phyloP scores from a whole-genome alignment of 2,888 invertebrate genomes.

The Ptycholaimellus sp. region DNA sequence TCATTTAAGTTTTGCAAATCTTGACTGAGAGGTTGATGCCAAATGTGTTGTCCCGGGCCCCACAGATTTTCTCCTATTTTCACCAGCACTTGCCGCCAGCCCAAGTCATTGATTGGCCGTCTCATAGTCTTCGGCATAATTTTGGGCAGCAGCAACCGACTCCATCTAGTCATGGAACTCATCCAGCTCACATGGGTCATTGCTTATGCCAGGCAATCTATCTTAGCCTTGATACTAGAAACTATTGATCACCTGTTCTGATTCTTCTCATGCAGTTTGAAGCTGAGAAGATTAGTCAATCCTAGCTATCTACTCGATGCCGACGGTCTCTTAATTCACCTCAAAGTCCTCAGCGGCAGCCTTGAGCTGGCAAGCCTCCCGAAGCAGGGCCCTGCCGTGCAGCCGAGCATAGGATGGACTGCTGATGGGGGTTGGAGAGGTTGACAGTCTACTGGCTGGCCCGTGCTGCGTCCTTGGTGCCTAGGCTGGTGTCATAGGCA shows the following conservation, averaged over 20 bases:
- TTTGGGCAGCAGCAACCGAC: background rate
- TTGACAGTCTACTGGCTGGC: constrained; percentile 15
- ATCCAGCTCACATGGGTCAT: constrained; percentile 11
- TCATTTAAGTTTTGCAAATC: background rate
- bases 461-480: constrained; percentile 12
- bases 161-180: constrained; percentile 6
- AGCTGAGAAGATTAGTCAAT: no score
- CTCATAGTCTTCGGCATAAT: background rate
- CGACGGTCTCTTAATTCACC: no score
- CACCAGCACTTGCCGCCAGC: no score
- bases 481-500: constrained; percentile 25
- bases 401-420: no score
- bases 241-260: no score
- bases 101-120: background rate
- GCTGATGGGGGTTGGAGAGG: no score
- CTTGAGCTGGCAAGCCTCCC: constrained; percentile 6
- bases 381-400: constrained; percentile 6
- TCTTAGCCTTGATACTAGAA: no score
- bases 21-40: background rate
- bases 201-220: no score
- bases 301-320: no score
- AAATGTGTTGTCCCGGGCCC: constrained; percentile 21
- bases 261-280: no score
- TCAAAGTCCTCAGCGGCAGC: no score
- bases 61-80: constrained; percentile 22